These are phyloP conservation scores for Coreius guichenoti DNA, from an alignment of 2,797 vertebrate genomes.

Conservation along the genomic window DNA sequence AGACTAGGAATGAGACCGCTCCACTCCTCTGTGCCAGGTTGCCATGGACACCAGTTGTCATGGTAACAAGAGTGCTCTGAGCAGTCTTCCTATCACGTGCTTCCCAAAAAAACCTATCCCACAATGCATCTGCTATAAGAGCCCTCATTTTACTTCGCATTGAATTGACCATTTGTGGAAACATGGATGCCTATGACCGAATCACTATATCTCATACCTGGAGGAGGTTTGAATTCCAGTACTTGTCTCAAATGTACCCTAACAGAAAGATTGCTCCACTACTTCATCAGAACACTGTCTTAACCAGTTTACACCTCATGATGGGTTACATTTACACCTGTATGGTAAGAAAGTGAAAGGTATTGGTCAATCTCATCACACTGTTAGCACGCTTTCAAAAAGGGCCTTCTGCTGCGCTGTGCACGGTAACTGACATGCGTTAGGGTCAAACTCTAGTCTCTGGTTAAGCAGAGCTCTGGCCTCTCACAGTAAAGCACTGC, in stretches of 20 bases:
- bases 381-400: neutral
- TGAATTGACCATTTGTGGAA: conserved; percentile 27
- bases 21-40: conserved; percentile 23
- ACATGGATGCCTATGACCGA: conserved; percentile 35
- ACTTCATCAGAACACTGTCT: conserved; percentile 32
- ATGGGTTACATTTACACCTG: conserved; percentile 34
- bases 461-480: neutral
- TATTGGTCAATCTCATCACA: conserved; percentile 8
- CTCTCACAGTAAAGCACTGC: conserved; percentile 24
- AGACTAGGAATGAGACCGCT: conserved; percentile 30
- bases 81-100: conserved; percentile 61
- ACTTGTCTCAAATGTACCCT: conserved; percentile 15
- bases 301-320: conserved; percentile 34
- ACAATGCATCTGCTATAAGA: conserved; percentile 45
- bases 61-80: conserved; percentile 49
- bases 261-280: conserved; percentile 26
- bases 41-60: conserved; percentile 47
- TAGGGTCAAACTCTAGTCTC: neutral
- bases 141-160: conserved; percentile 27
- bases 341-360: conserved; percentile 4
- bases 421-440: neutral
- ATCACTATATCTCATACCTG: conserved; percentile 23
- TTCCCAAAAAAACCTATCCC: conserved; percentile 51
- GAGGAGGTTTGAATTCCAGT: conserved; percentile 13
- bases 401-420: neutral